Evolutionary conservation across 2,113 vertebrate species (phyloP).

Genomic region (Otis tarda): DNA sequence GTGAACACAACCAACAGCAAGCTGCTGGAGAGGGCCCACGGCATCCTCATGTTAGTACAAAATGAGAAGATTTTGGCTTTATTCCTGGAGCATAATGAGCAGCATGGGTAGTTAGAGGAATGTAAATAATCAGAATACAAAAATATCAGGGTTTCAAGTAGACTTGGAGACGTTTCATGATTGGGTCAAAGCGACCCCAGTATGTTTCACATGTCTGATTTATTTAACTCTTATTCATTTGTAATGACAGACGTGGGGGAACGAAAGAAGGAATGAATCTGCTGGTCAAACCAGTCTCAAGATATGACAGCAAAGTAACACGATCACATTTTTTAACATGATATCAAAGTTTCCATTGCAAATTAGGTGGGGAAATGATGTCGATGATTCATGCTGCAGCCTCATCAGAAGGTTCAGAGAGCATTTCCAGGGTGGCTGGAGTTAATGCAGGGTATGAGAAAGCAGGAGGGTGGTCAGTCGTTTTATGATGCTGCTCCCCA

Average conservation of each 20-base stretch:
- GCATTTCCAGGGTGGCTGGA: not conserved
- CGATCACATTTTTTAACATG: not conserved
- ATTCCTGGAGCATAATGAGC: not conserved
- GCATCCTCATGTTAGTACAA: constrained; percentile 95
- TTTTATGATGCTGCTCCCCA: fast-evolving
- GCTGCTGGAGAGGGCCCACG: constrained; percentile 93
- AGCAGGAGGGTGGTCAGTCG: not conserved
- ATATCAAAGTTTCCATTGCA: not conserved
- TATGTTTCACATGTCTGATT: not conserved
- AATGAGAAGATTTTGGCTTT: not conserved
- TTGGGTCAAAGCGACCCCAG: not conserved
- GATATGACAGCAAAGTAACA: not conserved
- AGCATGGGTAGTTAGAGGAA: not conserved
- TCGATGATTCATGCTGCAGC: not conserved
- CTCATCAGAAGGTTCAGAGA: not conserved
- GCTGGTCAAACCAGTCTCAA: not conserved
- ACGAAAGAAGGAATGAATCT: not conserved
- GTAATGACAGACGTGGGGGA: not conserved
- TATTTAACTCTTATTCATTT: not conserved
- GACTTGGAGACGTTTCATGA: not conserved
- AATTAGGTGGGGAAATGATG: not conserved
- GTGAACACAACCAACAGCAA: constrained; percentile 90
- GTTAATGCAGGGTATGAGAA: not conserved
- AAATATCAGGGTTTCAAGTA: not conserved
- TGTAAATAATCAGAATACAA: not conserved